Evolutionary conservation across 2,888 invertebrate species (phyloP).

Genomic region (Sphinx pinastri): DNA sequence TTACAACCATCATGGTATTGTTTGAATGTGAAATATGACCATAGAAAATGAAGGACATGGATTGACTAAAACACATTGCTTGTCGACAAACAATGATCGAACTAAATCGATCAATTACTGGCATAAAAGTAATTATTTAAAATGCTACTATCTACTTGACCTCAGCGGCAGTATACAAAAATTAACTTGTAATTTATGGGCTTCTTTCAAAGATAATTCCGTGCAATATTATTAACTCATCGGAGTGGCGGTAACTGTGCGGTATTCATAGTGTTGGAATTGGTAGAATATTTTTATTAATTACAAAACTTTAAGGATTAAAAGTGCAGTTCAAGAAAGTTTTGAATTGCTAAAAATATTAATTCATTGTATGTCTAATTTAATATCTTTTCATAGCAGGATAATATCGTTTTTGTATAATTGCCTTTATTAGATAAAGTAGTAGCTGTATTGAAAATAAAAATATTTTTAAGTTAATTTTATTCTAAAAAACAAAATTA

Average conservation of each 20-base stretch:
- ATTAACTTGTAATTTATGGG: slow-evolving; percentile 70
- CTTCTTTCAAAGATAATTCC: slow-evolving; percentile 62
- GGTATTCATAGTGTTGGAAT: slow-evolving; percentile 50
- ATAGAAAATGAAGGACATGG: slow-evolving; percentile 47
- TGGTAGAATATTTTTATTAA: slow-evolving; percentile 18
- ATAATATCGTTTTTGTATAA: too few relatives aligned
- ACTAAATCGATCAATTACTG: slow-evolving; percentile 66
- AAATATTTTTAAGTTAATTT: too few relatives aligned
- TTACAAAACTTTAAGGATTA: too few relatives aligned
- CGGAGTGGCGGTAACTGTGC: slow-evolving; percentile 53
- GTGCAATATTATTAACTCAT: slow-evolving; percentile 70
- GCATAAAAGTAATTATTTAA: slow-evolving; percentile 66
- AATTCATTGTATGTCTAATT: too few relatives aligned
- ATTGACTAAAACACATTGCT: slow-evolving; percentile 48
- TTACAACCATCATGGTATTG: not conserved
- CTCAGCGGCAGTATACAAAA: slow-evolving; percentile 66
- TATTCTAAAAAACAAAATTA: too few relatives aligned
- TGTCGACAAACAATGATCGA: slow-evolving; percentile 62
- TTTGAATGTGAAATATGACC: slow-evolving; percentile 18
- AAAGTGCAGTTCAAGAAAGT: too few relatives aligned
- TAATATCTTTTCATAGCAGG: too few relatives aligned
- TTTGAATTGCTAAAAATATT: too few relatives aligned
- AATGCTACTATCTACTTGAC: slow-evolving; percentile 59
- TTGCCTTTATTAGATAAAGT: too few relatives aligned
- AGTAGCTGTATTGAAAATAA: too few relatives aligned